These are phyloP conservation scores for Puffinus mauretanicus DNA, from an alignment of 2,113 vertebrate genomes.

Conservation along the genomic window DNA sequence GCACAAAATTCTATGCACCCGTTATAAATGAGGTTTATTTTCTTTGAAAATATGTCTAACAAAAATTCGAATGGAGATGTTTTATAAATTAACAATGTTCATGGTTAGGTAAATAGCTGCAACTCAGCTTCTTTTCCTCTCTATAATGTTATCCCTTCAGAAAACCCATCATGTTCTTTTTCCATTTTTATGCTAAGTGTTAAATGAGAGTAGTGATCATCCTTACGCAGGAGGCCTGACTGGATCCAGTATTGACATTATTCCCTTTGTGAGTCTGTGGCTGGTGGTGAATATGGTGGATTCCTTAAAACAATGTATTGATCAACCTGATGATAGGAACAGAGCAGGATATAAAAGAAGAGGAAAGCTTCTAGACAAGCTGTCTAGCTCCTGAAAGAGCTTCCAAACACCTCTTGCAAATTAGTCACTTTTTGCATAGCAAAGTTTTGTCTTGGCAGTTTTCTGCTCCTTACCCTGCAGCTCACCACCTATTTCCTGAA, in stretches of 20 bases:
- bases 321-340: background rate
- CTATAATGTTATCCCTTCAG: background rate
- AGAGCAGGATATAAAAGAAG: background rate
- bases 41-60: background rate
- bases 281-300: background rate
- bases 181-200: conserved; percentile 8
- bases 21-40: background rate
- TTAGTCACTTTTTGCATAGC: background rate
- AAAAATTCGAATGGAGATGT: background rate
- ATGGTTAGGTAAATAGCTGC: background rate
- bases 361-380: background rate
- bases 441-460: background rate
- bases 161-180: background rate
- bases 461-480: background rate
- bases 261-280: background rate
- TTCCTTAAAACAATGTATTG: background rate
- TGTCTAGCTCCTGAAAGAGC: background rate
- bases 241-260: background rate
- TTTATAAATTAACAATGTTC: background rate
- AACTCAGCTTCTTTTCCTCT: background rate
- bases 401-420: background rate
- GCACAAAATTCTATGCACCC: background rate
- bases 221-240: background rate
- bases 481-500: background rate
- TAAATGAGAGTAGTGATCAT: background rate